Evolutionary conservation across 2,888 invertebrate species (phyloP), one percentile per base, ranked within the genome.

Genomic region (Abrostola triplasia): DNA sequence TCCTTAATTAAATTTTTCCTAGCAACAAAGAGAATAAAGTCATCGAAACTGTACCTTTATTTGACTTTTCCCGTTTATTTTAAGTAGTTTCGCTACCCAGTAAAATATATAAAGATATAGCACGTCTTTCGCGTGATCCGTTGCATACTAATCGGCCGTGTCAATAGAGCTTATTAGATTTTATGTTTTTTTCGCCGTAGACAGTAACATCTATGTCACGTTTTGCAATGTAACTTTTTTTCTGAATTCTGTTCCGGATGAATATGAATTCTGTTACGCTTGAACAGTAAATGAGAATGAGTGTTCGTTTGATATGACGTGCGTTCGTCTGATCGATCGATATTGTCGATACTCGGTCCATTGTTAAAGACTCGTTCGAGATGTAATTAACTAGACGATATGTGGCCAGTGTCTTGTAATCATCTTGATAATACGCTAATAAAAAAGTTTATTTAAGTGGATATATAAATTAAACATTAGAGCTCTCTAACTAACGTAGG

Each of bases 141-240:
- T 63, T 70, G 81, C 79, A 85, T 83, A 79, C 78, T 78, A 77
- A 85, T 76, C 61, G 73, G 55, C 64, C 65, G 54, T 61, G 67
- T 74, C 76, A 73, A 79, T 82, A 70, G 57, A 72, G 67, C 67
- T 77, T 81, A 83, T 82, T 78, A 81, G 76, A 83, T 83, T 77
- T 64, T 75, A 76, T 78, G 70, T 73, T n/a, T 49, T 60, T 51
- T 38, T 66, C 63, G 64, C 67, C 48, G 37, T 41, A 10, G 47
- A 24, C 61, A 54, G 56, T 76, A 64, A 62, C 55, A 67, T 79
- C 57, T 67, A 53, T 66, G 77, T 70, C 80, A 70, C 61, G 67
- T 67, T 42, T 47, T 53, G 73, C 63, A 62, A 61, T 59, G 55
- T 35, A 13, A 10, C 11, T 37, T 44, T 58, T 49, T 71, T 70